Evolutionary conservation across 2,888 invertebrate species (phyloP), one percentile per base, ranked within the genome.

Genomic region (Monochamus alternatus): DNA sequence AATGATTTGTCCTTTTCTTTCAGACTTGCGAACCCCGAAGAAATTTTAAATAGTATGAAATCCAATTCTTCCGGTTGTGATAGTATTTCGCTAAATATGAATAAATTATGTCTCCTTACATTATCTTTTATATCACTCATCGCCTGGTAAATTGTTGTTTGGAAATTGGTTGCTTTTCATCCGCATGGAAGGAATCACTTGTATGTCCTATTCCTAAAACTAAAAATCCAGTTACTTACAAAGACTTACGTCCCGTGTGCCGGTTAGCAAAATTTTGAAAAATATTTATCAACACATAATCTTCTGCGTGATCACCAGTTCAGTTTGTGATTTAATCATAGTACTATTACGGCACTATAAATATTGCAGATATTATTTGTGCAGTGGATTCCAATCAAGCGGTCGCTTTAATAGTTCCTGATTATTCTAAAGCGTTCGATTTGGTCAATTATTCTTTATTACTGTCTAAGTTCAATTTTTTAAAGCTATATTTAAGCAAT

Each of bases 231-330:
- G 12, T 14, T 14, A n/a, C 10, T 55, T 55, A n/a, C 14, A 55
- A 55, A 55, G 55, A 55, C n/a, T 14, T 55, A 7, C 55, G 55
- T n/a, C 55, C 55, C 12, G 22, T 55, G 1, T 55, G 14, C 14
- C 55, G n/a, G 3, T 55, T 55, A 22, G 14, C 55, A 4, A n/a
- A 14, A 2, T n/a, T n/a, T 68, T 38, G 9, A 10, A 31, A 43
- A 68, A 30, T 68, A 68, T 55, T 58, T 68, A 30, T 31, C 43
- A n/a, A 44, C 22, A 5, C n/a, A 52, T 52, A 14, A 67, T 52
- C 38, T 67, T 9, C 52, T 67, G 2, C 52, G 58, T 14, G 22
- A 51, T 9, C 38, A 68, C 38, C 68, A 68, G n/a, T 68, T 52
- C n/a, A 51, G 65, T 4, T 65, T 65, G n/a, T 14, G 47, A 3